Conservation (phyloP, 2,113 vertebrate genomes). For the Thymallus thymallus region DNA sequence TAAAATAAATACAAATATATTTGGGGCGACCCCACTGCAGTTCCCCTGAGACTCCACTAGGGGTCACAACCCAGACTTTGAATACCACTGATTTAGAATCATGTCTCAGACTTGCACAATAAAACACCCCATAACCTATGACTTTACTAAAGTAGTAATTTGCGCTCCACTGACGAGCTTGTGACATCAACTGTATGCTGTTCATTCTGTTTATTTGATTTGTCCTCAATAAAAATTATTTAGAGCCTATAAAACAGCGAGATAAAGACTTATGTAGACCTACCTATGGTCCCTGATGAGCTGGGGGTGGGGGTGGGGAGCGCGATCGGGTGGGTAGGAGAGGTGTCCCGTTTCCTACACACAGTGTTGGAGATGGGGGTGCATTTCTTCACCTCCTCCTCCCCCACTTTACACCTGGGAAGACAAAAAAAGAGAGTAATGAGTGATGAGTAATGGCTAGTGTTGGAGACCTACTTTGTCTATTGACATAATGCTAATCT, state of each 20-base stretch:
- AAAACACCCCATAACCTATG: no score
- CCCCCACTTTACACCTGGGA: slow-evolving; percentile 71
- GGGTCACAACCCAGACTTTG: no score
- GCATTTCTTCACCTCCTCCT: slow-evolving; percentile 67
- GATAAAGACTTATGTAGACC: background rate
- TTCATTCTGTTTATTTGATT: background rate
- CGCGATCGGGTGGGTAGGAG: slow-evolving; percentile 12
- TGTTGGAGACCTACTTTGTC: no score
- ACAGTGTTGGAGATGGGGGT: slow-evolving; percentile 67
- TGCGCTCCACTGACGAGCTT: background rate
- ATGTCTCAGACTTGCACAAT: background rate
- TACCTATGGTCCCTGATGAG: slow-evolving; percentile 38
- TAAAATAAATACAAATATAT: background rate
- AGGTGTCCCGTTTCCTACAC: slow-evolving; percentile 58
- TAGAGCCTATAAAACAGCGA: background rate
- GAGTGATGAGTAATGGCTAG: no score
- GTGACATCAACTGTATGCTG: background rate
- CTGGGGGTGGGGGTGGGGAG: background rate
- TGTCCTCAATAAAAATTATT: background rate
- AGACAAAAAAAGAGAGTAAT: background rate
- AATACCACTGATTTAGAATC: background rate
- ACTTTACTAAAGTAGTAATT: no score
- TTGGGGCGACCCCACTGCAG: no score
- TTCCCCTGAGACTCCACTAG: no score
- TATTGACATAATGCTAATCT: no score